A percentile compares a stretch with the other conserved stretches of the same genome.
Conservation (phyloP, 1,140 invertebrate genomes). For the Gryon sp. region DNA sequence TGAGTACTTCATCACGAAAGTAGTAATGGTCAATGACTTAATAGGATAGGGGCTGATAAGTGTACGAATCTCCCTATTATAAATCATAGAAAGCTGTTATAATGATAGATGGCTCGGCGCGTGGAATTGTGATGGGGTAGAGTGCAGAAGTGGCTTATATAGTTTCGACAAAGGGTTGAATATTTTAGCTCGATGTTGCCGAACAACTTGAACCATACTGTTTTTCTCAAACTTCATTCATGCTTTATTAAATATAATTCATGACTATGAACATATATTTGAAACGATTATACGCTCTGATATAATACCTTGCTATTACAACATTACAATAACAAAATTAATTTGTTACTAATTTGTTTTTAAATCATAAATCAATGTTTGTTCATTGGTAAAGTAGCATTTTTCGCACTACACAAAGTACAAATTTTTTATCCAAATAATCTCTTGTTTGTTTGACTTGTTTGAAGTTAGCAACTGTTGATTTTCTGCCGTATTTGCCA, state of each 20-base stretch:
- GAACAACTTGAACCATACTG: slow-evolving; percentile 55
- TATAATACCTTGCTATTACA: too few relatives aligned
- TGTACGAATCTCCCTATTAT: slow-evolving; percentile 63
- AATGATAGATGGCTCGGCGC: slow-evolving; percentile 60
- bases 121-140: slow-evolving; percentile 57
- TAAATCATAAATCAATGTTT: too few relatives aligned
- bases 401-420: background rate
- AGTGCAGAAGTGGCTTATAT: slow-evolving; percentile 57
- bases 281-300: slow-evolving; percentile 20
- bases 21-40: slow-evolving; percentile 66
- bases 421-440: background rate
- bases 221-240: slow-evolving; percentile 52
- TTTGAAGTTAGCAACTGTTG: slow-evolving; percentile 38
- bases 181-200: slow-evolving; percentile 54
- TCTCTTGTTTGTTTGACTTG: slow-evolving; percentile 22
- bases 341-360: too few relatives aligned
- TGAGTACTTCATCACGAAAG: slow-evolving; percentile 63
- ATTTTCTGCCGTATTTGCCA: slow-evolving; percentile 44
- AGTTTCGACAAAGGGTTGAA: slow-evolving; percentile 60
- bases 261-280: too few relatives aligned
- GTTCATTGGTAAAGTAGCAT: too few relatives aligned
- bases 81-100: slow-evolving; percentile 65
- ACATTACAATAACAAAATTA: too few relatives aligned
- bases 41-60: slow-evolving; percentile 63
- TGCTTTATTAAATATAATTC: slow-evolving; percentile 43